Evolutionary conservation across 2,888 invertebrate genomes (phyloP), one percentile per base, ranked within the genome.

Genomic region (Cryptus armator): DNA sequence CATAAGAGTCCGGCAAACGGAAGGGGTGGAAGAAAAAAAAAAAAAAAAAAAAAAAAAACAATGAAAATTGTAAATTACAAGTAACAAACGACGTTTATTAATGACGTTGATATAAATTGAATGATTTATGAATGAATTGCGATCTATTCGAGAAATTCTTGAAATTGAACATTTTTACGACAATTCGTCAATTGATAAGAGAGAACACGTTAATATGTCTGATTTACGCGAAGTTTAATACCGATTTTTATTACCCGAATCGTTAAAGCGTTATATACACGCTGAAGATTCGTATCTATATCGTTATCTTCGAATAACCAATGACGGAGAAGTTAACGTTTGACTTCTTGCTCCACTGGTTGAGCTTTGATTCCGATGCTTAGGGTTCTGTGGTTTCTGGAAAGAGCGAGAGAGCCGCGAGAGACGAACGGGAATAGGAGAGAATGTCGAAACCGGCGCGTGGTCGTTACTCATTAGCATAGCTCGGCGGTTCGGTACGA

Each of bases 311-410:
- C 51, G 74, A 68, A 78, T 56, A 70, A 68, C 78, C 74, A 68
- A 24, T 7, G 78, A 44, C 48, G 44, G 62, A 19, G 10, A 70
- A 89, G 86, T 87, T 87, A 77, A 68, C 87, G 85, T 89, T 90
- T 90, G 89, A 89, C 88, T 89, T 88, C 87, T 87, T 86, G 80
- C 79, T 67, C 80, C 78, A 81, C 83, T 86, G 87, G 88, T 88
- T 85, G 84, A 81, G 83, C 84, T 88, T 89, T 86, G 85, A 87
- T 88, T 86, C 74, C 79, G 29, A 44, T 43, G 70, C 68, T 68
- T 19, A 12, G 70, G 29, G 74, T n/a, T 74, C 64, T 53, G 62
- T 70, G 43, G 67, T 37, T 62, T 46, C n/a, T 62, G 67, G 70
- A 16, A 70, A 51, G 10, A 70, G 51, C 37, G 29, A 12, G 43